Percentiles rank a stretch among this genome's conserved stretches.
These are phyloP conservation scores for Macrochelys suwanniensis DNA, from an alignment of 2,797 vertebrate genomes.

Conservation along the genomic window DNA sequence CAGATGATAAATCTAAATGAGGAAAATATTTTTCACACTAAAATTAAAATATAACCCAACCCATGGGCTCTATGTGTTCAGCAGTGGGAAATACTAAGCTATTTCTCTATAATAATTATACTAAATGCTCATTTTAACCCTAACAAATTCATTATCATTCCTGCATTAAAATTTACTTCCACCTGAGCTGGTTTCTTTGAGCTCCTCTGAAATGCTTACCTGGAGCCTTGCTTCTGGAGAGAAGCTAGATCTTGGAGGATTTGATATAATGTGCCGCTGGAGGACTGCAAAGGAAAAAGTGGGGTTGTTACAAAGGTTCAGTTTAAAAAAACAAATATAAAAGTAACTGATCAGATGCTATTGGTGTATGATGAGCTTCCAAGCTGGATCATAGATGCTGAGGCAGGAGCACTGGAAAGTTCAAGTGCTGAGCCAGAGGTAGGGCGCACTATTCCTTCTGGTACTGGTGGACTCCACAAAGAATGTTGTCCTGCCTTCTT, in stretches of 20 bases:
- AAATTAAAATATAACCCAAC: neutral
- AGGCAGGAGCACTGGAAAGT: neutral
- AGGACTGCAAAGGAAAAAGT: slow-evolving; percentile 35
- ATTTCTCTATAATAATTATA: accelerated
- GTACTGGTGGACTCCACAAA: accelerated
- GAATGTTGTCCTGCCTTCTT: neutral
- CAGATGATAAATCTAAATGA: neutral
- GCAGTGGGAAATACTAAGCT: neutral
- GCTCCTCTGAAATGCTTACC: neutral
- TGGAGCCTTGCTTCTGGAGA: neutral
- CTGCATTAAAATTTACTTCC: neutral
- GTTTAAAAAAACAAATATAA: neutral
- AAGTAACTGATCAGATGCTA: neutral
- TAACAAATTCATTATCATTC: neutral
- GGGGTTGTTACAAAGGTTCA: neutral
- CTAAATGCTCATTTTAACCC: neutral
- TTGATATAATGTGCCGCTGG: slow-evolving; percentile 51
- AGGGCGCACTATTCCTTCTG: accelerated
- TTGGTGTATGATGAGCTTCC: neutral
- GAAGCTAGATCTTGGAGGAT: slow-evolving; percentile 71
- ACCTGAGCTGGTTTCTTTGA: neutral
- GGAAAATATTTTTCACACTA: neutral
- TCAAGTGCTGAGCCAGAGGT: accelerated
- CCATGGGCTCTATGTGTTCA: neutral
- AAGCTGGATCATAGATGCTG: neutral